A percentile compares a stretch with the other conserved stretches of the same genome.
These are phyloP conservation scores for Augochlora pura DNA, from an alignment of 1,140 invertebrate genomes.

Conservation along the genomic window DNA sequence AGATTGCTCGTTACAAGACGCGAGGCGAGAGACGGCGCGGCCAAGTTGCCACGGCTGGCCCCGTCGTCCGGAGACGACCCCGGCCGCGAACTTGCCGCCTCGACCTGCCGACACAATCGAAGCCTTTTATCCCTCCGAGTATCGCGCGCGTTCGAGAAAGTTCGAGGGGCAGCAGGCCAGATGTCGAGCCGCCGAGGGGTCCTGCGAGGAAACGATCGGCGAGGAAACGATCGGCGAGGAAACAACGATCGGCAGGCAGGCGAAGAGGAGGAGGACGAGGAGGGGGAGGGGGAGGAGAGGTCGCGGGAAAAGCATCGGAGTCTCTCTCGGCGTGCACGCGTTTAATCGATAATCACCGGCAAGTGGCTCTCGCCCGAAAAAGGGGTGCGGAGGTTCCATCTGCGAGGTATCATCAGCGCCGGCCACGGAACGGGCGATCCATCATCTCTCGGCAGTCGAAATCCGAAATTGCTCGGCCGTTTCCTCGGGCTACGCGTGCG, in stretches of 20 bases:
- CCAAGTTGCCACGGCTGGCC: not conserved
- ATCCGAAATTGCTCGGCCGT: conserved; percentile 67
- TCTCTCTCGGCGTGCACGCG: conserved; percentile 55
- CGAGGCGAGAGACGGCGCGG: conserved; percentile 19
- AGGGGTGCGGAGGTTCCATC: conserved; percentile 68
- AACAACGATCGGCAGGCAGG: conserved; percentile 22
- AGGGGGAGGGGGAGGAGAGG: conserved; percentile 27
- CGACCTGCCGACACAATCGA: conserved; percentile 9
- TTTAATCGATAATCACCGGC: conserved; percentile 72
- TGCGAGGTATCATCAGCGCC: conserved; percentile 72
- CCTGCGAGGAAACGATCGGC: too few relatives aligned
- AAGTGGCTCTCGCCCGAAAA: conserved; percentile 68
- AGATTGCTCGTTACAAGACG: conserved; percentile 52
- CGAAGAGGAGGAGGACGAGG: conserved; percentile 23
- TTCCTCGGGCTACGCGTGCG: conserved; percentile 61
- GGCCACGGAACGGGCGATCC: conserved; percentile 72
- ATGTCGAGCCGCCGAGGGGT: conserved; percentile 35
- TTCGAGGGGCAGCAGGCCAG: conserved; percentile 17
- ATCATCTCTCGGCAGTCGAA: conserved; percentile 72
- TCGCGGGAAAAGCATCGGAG: conserved; percentile 20
- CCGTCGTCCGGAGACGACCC: not conserved
- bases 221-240: too few relatives aligned
- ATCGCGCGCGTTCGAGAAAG: not conserved
- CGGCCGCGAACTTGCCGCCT: not conserved
- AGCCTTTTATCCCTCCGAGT: conserved; percentile 4